Percentiles rank a stretch among this genome's conserved stretches.
Conservation (phyloP, 2,888 invertebrate species). For the Hydroisotoma schaefferi region DNA sequence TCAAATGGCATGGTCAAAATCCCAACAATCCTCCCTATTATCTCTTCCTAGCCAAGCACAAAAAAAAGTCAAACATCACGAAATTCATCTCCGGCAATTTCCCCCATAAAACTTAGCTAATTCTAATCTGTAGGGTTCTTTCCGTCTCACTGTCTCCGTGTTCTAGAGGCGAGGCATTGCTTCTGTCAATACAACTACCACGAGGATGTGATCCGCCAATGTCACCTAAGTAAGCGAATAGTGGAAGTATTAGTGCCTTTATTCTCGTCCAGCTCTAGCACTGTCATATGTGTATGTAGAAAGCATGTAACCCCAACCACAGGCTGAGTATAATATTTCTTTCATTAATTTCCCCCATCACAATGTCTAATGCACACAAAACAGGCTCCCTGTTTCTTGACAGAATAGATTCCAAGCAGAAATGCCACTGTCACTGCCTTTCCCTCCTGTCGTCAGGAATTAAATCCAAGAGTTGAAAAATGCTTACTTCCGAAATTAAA, state of each 20-base stretch:
- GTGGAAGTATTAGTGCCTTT: not conserved
- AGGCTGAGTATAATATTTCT: conserved; percentile 31
- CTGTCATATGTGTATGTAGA: conserved; percentile 1
- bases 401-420: conserved; percentile 16
- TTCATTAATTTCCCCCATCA: conserved; percentile 36
- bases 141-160: too few relatives aligned
- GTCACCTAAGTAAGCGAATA: too few relatives aligned
- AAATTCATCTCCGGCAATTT: conserved; percentile 30
- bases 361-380: too few relatives aligned
- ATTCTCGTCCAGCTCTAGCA: too few relatives aligned
- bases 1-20: too few relatives aligned
- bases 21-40: too few relatives aligned
- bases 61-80: conserved; percentile 29
- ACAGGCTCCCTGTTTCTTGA: conserved; percentile 9
- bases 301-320: conserved; percentile 4
- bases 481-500: too few relatives aligned
- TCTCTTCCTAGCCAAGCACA: too few relatives aligned
- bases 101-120: conserved; percentile 15
- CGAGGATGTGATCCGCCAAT: too few relatives aligned
- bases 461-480: too few relatives aligned
- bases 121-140: conserved; percentile 12
- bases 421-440: conserved; percentile 19
- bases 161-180: too few relatives aligned
- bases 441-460: not conserved
- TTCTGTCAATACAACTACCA: too few relatives aligned